These are phyloP conservation scores for Chionis minor DNA, from an alignment of 2,113 vertebrate species.

Conservation along the genomic window DNA sequence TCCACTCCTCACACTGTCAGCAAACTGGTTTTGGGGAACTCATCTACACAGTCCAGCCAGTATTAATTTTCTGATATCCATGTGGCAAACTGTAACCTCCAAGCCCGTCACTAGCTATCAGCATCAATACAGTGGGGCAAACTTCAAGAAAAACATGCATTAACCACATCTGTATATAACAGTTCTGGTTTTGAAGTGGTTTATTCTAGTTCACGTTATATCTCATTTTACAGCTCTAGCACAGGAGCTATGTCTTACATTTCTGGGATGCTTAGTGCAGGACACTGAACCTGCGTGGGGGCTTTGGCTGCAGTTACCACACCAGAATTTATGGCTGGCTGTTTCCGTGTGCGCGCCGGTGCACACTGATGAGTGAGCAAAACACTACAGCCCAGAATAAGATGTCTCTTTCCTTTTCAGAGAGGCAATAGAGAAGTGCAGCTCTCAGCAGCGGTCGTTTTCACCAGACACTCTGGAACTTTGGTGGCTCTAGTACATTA, in stretches of 20 bases:
- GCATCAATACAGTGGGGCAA: background rate
- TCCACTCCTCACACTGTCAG: background rate
- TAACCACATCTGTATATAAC: background rate
- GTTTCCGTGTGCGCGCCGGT: background rate
- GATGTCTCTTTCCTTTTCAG: background rate
- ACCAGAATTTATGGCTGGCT: background rate
- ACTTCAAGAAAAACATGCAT: background rate
- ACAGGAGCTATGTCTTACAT: background rate
- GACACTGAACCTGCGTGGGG: fast-evolving
- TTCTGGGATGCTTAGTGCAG: background rate
- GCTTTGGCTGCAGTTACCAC: background rate
- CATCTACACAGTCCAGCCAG: background rate
- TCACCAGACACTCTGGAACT: background rate
- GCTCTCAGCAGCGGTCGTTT: background rate
- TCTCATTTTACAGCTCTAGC: background rate
- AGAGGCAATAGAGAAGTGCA: background rate
- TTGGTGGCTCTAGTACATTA: background rate
- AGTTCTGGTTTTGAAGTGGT: background rate
- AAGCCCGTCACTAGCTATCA: fast-evolving
- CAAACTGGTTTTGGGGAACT: background rate
- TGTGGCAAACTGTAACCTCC: background rate
- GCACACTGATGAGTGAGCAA: background rate
- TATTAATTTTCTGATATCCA: background rate
- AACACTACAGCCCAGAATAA: background rate
- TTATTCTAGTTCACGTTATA: background rate